Percentiles rank a stretch among this genome's conserved stretches.
phyloP scores from a whole-genome alignment of 92 coral and sea anemone genomes.

The Nematostella vectensis region DNA sequence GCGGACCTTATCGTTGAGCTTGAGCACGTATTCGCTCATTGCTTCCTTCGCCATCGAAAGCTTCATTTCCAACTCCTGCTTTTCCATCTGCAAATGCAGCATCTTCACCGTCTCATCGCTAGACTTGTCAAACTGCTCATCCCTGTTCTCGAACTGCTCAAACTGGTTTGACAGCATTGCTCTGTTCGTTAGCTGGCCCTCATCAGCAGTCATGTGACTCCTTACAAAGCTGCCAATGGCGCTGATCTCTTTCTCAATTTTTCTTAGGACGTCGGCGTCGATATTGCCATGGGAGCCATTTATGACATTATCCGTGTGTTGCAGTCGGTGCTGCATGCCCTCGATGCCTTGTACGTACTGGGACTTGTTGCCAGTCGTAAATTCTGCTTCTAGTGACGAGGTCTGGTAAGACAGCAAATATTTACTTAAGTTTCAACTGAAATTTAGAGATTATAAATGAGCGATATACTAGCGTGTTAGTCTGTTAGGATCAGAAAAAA shows the following conservation, averaged over 20 bases:
- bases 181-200: constrained; percentile 23
- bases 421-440: too few species aligned
- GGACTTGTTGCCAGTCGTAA: constrained; percentile 28
- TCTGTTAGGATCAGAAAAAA: too few species aligned
- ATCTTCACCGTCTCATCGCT: constrained; percentile 22
- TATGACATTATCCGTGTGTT: constrained; percentile 48
- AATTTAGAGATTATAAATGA: too few species aligned
- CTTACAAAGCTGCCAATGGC: constrained; percentile 55
- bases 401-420: constrained; percentile 31
- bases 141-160: constrained; percentile 12
- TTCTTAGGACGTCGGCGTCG: constrained; percentile 47
- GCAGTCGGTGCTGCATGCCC: constrained; percentile 54
- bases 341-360: constrained; percentile 51
- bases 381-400: constrained; percentile 29
- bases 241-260: constrained; percentile 67
- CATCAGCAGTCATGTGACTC: constrained; percentile 49
- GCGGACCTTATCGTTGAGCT: constrained; percentile 75
- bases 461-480: too few species aligned
- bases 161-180: too few species aligned
- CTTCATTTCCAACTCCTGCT: constrained; percentile 75
- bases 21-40: constrained; percentile 68
- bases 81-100: constrained; percentile 62
- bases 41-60: constrained; percentile 67
- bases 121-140: constrained; percentile 15
- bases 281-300: constrained; percentile 26